phyloP scores from a whole-genome alignment of 2,113 vertebrate species.

The Anseranas semipalmata region DNA sequence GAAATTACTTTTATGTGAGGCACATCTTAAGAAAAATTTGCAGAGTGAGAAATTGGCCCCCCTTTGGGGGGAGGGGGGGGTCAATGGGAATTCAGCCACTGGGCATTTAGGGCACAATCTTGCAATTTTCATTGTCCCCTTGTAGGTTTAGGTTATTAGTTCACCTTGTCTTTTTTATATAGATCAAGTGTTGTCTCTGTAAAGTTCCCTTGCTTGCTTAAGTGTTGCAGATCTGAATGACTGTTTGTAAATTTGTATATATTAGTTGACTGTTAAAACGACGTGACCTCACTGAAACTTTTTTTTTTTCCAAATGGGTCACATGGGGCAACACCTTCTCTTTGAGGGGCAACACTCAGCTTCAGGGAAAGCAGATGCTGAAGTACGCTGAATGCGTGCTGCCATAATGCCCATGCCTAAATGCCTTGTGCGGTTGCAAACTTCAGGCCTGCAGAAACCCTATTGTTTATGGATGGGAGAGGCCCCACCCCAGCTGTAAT shows the following conservation, averaged over 20 bases:
- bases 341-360: rapidly evolving
- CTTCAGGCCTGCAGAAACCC: not conserved
- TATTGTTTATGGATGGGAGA: not conserved
- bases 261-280: not conserved
- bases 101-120: not conserved
- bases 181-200: not conserved
- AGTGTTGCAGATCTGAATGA: not conserved
- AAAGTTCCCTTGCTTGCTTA: not conserved
- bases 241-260: not conserved
- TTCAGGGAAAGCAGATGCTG: not conserved
- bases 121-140: not conserved
- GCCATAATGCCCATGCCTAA: rapidly evolving
- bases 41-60: not conserved
- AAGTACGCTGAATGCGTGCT: rapidly evolving
- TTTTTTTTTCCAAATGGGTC: not conserved
- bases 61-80: not conserved
- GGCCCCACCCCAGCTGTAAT: not conserved
- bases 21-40: not conserved
- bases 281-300: not conserved
- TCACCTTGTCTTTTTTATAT: not conserved
- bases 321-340: not conserved
- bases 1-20: not conserved
- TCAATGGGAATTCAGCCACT: not conserved
- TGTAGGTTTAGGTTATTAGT: not conserved
- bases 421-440: not conserved